These are phyloP conservation scores for Limnephilus rhombicus DNA, from an alignment of 2,888 invertebrate species.

Conservation along the genomic window DNA sequence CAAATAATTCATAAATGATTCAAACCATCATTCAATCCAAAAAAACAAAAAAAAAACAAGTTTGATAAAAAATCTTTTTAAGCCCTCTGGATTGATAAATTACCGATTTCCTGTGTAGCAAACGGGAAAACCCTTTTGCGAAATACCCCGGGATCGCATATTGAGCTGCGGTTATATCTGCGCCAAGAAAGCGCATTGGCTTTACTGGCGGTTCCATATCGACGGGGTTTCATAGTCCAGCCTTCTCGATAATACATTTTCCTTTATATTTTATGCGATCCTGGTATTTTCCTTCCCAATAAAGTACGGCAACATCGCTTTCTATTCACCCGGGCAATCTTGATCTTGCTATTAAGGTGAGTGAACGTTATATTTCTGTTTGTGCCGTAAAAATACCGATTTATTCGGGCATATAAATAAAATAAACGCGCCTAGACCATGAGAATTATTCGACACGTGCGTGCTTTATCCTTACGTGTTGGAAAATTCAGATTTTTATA, in stretches of 20 bases:
- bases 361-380: background rate
- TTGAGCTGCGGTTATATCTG: background rate
- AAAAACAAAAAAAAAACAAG: background rate
- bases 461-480: background rate
- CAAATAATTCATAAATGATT: no score
- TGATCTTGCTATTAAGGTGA: background rate
- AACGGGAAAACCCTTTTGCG: background rate
- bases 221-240: background rate
- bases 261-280: background rate
- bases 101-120: background rate
- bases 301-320: background rate
- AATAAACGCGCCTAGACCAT: background rate
- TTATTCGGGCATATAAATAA: background rate
- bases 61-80: background rate
- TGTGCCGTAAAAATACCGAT: background rate
- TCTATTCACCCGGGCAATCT: background rate
- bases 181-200: background rate
- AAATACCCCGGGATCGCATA: background rate
- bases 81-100: background rate
- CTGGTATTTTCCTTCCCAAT: background rate
- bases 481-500: background rate
- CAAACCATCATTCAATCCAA: no score
- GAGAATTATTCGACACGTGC: background rate
- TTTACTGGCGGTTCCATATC: background rate
- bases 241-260: background rate